phyloP scores from a whole-genome alignment of 2,797 vertebrate species.

The Percopsis omiscomaycus region DNA sequence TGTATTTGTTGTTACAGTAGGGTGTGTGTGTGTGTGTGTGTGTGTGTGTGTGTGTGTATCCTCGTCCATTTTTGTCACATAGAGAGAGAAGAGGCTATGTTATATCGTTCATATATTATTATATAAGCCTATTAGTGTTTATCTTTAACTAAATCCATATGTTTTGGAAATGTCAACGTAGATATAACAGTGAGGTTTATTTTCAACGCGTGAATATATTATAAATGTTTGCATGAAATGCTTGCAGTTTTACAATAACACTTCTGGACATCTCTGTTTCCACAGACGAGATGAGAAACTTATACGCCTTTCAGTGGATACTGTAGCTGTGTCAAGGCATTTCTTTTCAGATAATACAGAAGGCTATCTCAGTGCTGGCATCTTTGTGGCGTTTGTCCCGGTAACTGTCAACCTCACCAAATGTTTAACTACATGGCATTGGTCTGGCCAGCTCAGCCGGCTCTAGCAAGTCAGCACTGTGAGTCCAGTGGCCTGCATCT shows the following conservation, averaged over 20 bases:
- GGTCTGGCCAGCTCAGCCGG: conserved; percentile 33
- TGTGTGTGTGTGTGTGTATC: conserved; percentile 3
- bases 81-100: neutral
- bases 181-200: neutral
- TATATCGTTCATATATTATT: no score
- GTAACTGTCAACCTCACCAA: conserved; percentile 64
- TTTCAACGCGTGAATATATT: neutral
- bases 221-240: neutral
- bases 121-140: no score
- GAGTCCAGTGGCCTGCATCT: neutral
- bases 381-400: conserved; percentile 51
- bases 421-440: conserved; percentile 56
- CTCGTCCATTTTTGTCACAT: neutral
- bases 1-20: neutral
- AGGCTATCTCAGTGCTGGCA: conserved; percentile 38
- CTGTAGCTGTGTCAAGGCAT: conserved; percentile 36
- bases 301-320: conserved; percentile 27
- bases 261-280: neutral
- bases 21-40: conserved; percentile 2
- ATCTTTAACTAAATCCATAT: neutral
- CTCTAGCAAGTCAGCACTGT: conserved; percentile 6
- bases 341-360: conserved; percentile 35
- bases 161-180: neutral
- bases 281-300: conserved; percentile 36
- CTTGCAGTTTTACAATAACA: neutral